phyloP scores from a whole-genome alignment of 92 coral and sea anemone genomes.

The Paragorgia papillata region DNA sequence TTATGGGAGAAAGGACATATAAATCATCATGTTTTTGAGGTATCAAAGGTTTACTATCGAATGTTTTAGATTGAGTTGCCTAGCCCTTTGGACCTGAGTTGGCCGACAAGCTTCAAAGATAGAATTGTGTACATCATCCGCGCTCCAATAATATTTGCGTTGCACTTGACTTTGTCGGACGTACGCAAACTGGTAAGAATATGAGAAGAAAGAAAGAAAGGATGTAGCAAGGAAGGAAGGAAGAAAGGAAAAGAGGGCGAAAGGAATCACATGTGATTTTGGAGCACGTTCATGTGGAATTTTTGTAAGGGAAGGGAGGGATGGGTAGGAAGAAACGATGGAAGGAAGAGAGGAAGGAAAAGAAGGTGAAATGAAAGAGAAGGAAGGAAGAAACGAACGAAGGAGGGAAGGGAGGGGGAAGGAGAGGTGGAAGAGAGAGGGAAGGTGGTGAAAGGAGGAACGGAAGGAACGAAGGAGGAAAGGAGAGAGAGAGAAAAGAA shows the following conservation, averaged over 20 bases:
- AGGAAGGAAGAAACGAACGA: background rate
- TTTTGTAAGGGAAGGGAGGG: background rate
- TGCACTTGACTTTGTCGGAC: slow-evolving; percentile 80
- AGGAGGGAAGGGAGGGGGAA: background rate
- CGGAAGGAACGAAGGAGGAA: slow-evolving; percentile 5
- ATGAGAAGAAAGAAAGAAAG: background rate
- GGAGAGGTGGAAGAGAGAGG: background rate
- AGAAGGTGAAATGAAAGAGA: no score
- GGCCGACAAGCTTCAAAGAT: slow-evolving; percentile 89
- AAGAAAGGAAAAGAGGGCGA: slow-evolving; percentile 1
- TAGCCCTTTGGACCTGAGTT: slow-evolving; percentile 66
- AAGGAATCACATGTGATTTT: no score
- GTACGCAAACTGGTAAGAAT: slow-evolving; percentile 80
- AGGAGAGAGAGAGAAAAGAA: background rate
- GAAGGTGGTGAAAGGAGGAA: background rate
- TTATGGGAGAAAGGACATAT: no score
- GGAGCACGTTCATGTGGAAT: no score
- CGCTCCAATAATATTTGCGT: slow-evolving; percentile 75
- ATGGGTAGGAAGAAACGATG: background rate
- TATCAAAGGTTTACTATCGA: background rate
- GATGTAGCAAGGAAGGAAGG: background rate
- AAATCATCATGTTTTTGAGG: background rate
- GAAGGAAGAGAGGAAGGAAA: background rate
- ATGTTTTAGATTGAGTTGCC: slow-evolving; percentile 5
- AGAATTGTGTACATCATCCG: slow-evolving; percentile 68